These are phyloP conservation scores for Drosophila saltans DNA, from an alignment of 1,140 invertebrate genomes.

Conservation along the genomic window DNA sequence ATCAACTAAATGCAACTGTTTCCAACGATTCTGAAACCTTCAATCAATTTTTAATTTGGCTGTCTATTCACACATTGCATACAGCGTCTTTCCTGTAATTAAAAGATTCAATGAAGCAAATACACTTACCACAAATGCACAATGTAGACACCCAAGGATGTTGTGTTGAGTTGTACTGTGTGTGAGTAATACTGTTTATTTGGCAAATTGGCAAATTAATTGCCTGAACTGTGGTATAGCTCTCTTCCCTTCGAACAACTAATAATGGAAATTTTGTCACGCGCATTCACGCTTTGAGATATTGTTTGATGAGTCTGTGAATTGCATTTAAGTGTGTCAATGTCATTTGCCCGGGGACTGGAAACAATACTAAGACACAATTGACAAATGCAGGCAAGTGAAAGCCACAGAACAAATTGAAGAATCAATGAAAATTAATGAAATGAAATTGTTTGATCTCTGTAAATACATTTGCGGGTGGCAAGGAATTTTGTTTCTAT, in stretches of 20 bases:
- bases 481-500: background rate
- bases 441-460: conserved; percentile 2
- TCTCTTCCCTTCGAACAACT: background rate
- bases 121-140: background rate
- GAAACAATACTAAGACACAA: background rate
- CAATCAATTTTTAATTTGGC: conserved; percentile 7
- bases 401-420: background rate
- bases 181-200: background rate
- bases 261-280: conserved; percentile 3
- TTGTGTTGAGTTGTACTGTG: background rate
- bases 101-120: conserved; percentile 10
- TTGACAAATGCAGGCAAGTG: background rate
- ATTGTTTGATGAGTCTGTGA: conserved; percentile 1
- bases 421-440: conserved; percentile 6
- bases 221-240: background rate
- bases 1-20: background rate
- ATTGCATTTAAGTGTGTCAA: conserved; percentile 7
- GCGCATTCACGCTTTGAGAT: background rate
- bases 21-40: background rate
- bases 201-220: conserved; percentile 10
- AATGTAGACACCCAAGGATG: background rate
- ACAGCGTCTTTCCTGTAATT: conserved; percentile 3
- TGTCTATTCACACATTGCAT: background rate
- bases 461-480: background rate
- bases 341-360: background rate